Conservation (phyloP, 2,113 vertebrate genomes). For the Neolamprologus cancellatus region DNA sequence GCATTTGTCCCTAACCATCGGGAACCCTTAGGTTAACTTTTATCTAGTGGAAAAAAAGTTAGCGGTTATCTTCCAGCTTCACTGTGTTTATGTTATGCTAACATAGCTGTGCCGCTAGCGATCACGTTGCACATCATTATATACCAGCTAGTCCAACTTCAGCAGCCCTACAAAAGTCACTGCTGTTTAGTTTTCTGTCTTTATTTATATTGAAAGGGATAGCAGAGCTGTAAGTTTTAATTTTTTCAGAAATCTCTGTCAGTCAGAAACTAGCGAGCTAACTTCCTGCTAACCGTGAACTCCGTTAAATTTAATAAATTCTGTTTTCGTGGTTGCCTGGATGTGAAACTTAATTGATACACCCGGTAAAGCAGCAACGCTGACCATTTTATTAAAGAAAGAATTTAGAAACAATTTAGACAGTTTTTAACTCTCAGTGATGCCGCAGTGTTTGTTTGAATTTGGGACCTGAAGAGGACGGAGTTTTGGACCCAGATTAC, state of each 20-base stretch:
- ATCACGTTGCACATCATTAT: neutral
- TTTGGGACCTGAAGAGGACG: fast-evolving
- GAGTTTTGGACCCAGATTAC: neutral
- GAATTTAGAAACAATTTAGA: neutral
- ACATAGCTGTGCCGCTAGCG: neutral
- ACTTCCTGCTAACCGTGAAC: neutral
- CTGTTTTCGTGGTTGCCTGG: neutral
- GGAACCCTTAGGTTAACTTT: neutral
- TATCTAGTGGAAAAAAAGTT: neutral
- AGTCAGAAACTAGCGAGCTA: neutral
- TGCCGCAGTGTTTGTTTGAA: fast-evolving
- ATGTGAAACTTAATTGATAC: neutral
- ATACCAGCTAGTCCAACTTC: neutral
- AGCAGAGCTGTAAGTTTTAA: neutral
- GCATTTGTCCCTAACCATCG: neutral
- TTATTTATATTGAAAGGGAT: neutral
- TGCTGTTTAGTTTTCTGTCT: neutral
- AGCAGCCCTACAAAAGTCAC: neutral
- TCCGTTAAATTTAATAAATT: neutral
- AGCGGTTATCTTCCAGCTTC: neutral
- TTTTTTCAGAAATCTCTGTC: neutral
- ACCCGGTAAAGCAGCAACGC: neutral
- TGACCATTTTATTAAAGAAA: neutral
- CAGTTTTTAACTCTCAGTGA: neutral
- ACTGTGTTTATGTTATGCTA: neutral